A percentile compares a stretch with the other conserved stretches of the same genome.
phyloP scores from a whole-genome alignment of 1,140 invertebrate genomes.

The Drosophila bifasciata region DNA sequence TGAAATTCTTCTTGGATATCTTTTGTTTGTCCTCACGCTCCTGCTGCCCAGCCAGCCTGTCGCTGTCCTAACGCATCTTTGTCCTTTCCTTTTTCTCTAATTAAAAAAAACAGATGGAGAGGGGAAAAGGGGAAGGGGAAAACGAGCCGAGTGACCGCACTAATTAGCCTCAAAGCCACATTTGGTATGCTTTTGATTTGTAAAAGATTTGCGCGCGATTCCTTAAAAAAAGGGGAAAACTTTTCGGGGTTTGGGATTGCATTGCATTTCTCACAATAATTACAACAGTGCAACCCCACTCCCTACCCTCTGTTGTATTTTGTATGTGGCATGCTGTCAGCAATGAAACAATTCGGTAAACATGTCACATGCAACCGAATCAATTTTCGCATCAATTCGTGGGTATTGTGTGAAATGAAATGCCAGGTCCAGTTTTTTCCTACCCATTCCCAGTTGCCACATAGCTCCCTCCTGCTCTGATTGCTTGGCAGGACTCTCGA shows the following conservation, averaged over 20 bases:
- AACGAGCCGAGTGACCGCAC: slow-evolving; percentile 69
- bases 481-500: slow-evolving; percentile 2
- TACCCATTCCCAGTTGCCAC: slow-evolving; percentile 13
- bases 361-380: slow-evolving; percentile 81
- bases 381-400: slow-evolving; percentile 79
- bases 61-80: slow-evolving; percentile 75
- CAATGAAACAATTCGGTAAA: slow-evolving; percentile 73
- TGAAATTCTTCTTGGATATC: slow-evolving; percentile 83
- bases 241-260: not conserved
- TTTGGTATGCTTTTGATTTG: slow-evolving; percentile 81
- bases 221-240: slow-evolving; percentile 25
- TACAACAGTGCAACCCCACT: slow-evolving; percentile 36
- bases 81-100: slow-evolving; percentile 77
- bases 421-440: slow-evolving; percentile 31
- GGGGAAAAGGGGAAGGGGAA: slow-evolving; percentile 11
- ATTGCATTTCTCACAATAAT: slow-evolving; percentile 58
- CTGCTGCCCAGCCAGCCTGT: slow-evolving; percentile 1
- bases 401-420: slow-evolving; percentile 67
- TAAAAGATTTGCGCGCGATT: slow-evolving; percentile 71
- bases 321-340: slow-evolving; percentile 18
- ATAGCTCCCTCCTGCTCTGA: not conserved
- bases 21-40: slow-evolving; percentile 75
- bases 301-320: not conserved
- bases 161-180: slow-evolving; percentile 80
- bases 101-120: slow-evolving; percentile 58